These are phyloP conservation scores for Myotis brandtii DNA, from an alignment of 2,113 vertebrate genomes.

Conservation along the genomic window DNA sequence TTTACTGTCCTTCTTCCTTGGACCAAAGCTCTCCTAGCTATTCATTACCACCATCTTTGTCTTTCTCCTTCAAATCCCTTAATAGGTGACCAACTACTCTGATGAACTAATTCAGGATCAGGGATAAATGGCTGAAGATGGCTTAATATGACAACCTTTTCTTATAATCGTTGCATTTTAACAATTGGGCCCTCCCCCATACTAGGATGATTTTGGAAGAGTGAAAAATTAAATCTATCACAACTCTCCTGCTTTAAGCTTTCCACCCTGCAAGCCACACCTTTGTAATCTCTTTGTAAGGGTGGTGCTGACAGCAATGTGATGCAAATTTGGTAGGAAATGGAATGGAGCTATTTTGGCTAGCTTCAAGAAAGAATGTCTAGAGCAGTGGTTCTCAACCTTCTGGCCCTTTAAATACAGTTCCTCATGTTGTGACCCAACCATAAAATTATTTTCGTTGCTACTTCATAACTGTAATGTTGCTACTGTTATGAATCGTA, in stretches of 20 bases:
- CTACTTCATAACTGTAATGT: no score
- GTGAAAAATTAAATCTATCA: constrained; percentile 15
- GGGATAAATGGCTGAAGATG: constrained; percentile 40
- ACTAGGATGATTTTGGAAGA: neutral
- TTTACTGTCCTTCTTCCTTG: constrained; percentile 36
- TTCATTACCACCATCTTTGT: neutral
- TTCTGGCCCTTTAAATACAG: no score
- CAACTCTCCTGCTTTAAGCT: neutral
- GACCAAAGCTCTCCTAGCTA: neutral
- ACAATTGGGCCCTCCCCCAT: neutral
- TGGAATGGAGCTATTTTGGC: neutral
- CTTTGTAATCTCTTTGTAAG: constrained; percentile 33
- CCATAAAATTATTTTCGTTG: no score
- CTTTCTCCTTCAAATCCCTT: neutral
- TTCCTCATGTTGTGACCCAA: no score
- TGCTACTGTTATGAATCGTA: no score
- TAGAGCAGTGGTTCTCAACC: neutral
- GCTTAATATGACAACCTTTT: neutral
- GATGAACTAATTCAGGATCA: constrained; percentile 11
- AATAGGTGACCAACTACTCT: constrained; percentile 20
- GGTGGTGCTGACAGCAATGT: neutral
- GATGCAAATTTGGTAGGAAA: neutral
- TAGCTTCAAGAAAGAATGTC: constrained; percentile 13
- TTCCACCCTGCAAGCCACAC: neutral
- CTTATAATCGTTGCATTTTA: constrained; percentile 48